Percentiles rank a stretch among this genome's conserved stretches.
Evolutionary conservation across 2,113 vertebrate species (phyloP).

Genomic region (Talpa occidentalis): DNA sequence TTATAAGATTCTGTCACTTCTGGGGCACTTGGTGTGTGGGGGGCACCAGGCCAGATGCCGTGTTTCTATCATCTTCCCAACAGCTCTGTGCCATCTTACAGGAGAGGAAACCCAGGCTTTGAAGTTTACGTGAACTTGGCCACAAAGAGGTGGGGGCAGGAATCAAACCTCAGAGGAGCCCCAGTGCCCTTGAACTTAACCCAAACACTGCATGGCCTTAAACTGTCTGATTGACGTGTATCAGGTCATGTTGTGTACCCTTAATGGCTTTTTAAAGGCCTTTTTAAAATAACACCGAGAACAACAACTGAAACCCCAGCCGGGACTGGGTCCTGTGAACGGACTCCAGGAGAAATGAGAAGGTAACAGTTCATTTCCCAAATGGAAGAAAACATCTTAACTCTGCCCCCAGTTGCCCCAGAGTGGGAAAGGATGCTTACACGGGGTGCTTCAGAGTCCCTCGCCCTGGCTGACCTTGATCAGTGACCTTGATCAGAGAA

Average conservation of each 20-base stretch:
- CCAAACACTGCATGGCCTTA: neutral
- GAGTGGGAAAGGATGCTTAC: neutral
- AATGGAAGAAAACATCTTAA: neutral
- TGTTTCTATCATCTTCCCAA: neutral
- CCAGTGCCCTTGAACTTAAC: neutral
- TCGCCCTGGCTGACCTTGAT: neutral
- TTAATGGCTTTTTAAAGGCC: too few species aligned
- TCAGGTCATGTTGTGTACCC: too few species aligned
- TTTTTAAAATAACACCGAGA: neutral
- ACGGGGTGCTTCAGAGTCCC: neutral
- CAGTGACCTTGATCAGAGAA: neutral
- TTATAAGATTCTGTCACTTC: too few species aligned
- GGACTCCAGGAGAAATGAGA: neutral
- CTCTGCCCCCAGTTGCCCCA: neutral
- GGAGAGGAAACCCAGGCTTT: neutral
- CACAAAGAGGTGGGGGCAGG: neutral
- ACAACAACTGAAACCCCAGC: neutral
- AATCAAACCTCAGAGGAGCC: neutral
- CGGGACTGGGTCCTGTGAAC: neutral
- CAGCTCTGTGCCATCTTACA: neutral
- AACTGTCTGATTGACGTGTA: neutral
- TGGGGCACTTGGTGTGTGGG: neutral
- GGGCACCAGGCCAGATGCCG: neutral
- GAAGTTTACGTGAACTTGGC: neutral
- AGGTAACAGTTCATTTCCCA: neutral